Evolutionary conservation across 2,113 vertebrate species (phyloP).

Genomic region (Sigmodon hispidus): DNA sequence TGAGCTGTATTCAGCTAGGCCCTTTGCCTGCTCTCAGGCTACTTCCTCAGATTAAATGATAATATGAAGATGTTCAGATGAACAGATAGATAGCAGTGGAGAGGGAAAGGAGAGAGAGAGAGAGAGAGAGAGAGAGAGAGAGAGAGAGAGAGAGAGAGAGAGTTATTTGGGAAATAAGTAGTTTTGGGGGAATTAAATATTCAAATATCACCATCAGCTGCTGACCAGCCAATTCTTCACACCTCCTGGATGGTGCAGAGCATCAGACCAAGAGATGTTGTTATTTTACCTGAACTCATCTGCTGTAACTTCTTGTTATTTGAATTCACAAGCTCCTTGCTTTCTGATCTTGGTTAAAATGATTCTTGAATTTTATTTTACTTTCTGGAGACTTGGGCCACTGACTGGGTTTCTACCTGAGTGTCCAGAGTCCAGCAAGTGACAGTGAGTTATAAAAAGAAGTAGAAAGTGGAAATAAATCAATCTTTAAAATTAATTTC

Average conservation of each 20-base stretch:
- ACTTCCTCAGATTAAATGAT: background rate
- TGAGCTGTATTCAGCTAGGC: background rate
- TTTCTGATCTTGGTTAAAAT: background rate
- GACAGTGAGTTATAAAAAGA: background rate
- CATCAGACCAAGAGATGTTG: background rate
- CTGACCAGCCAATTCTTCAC: background rate
- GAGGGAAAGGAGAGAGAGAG: too few species aligned
- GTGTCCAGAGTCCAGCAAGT: background rate
- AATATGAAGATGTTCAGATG: background rate
- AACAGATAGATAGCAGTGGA: background rate
- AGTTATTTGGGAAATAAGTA: conserved; percentile 1
- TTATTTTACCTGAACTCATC: background rate
- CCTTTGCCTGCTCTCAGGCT: background rate
- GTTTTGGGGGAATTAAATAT: background rate
- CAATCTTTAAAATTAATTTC: background rate
- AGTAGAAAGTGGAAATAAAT: background rate
- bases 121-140: background rate
- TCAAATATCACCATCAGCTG: background rate
- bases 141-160: background rate
- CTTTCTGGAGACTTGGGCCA: background rate
- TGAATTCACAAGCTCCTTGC: background rate
- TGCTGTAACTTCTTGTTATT: conserved; percentile 27
- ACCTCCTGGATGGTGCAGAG: background rate
- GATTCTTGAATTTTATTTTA: conserved; percentile 5
- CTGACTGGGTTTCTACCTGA: background rate